A percentile compares a stretch with the other conserved stretches of the same genome.
Evolutionary conservation across 1,140 invertebrate genomes (phyloP).

Genomic region (Drosophila grimshawi): DNA sequence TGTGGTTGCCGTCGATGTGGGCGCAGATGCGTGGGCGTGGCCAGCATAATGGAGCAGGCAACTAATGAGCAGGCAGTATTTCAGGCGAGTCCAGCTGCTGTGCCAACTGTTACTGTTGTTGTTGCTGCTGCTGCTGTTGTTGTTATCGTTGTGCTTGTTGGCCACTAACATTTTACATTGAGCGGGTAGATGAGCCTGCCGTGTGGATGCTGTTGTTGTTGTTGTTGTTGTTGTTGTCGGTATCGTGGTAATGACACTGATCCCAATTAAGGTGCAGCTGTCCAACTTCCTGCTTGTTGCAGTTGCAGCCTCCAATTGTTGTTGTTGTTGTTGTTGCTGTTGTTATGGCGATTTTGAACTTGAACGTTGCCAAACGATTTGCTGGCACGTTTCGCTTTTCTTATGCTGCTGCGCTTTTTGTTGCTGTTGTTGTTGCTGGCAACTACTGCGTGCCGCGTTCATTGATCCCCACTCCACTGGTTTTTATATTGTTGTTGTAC

Average conservation of each 20-base stretch:
- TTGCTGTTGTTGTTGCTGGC: slow-evolving; percentile 57
- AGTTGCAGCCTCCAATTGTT: slow-evolving; percentile 11
- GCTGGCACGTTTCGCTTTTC: slow-evolving; percentile 65
- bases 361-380: slow-evolving; percentile 66
- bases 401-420: slow-evolving; percentile 55
- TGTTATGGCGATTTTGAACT: slow-evolving; percentile 64
- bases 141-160: slow-evolving; percentile 35
- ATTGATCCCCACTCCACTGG: slow-evolving; percentile 67
- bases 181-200: slow-evolving; percentile 61
- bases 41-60: slow-evolving; percentile 47
- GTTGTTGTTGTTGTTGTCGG: slow-evolving; percentile 30
- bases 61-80: slow-evolving; percentile 36
- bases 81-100: slow-evolving; percentile 65
- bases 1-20: slow-evolving; percentile 45
- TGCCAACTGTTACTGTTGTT: slow-evolving; percentile 34
- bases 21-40: slow-evolving; percentile 29
- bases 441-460: slow-evolving; percentile 77
- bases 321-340: slow-evolving; percentile 33
- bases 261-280: slow-evolving; percentile 76
- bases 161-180: slow-evolving; percentile 84
- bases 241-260: slow-evolving; percentile 73
- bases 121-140: slow-evolving; percentile 22
- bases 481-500: slow-evolving; percentile 47
- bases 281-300: slow-evolving; percentile 69
- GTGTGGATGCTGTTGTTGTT: slow-evolving; percentile 21